Percentiles rank a stretch among this genome's conserved stretches.
phyloP scores from a whole-genome alignment of 2,113 vertebrate genomes.

The Channa maculata region DNA sequence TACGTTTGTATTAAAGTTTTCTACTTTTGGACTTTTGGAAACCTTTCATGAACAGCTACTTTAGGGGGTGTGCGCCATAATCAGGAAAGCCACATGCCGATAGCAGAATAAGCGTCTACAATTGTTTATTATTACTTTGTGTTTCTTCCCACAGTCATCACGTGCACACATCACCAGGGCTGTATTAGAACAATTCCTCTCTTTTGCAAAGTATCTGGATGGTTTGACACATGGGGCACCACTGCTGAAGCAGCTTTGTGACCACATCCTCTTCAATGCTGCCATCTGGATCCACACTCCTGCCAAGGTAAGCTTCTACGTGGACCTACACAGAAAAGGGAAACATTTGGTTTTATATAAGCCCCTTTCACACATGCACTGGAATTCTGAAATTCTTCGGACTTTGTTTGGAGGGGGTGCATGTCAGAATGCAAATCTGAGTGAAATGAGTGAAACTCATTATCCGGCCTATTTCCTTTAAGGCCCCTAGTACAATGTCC shows the following conservation, averaged over 20 bases:
- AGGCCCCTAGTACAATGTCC: no score
- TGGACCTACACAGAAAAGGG: background rate
- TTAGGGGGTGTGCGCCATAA: no score
- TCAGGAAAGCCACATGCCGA: no score
- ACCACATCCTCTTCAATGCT: conserved; percentile 98
- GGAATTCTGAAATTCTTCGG: no score
- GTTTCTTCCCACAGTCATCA: conserved; percentile 86
- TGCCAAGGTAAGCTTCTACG: conserved; percentile 88
- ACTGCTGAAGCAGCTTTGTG: conserved; percentile 96
- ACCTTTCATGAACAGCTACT: no score
- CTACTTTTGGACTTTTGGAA: no score
- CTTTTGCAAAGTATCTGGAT: conserved; percentile 97
- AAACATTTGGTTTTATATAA: background rate
- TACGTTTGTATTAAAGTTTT: no score
- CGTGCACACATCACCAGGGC: conserved; percentile 94
- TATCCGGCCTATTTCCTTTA: no score
- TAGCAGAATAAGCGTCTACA: no score
- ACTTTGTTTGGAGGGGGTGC: no score
- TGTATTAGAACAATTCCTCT: conserved; percentile 97
- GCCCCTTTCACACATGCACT: no score
- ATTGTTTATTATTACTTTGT: conserved; percentile 8
- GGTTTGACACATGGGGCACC: conserved; percentile 94
- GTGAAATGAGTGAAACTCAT: background rate
- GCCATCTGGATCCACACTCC: conserved; percentile 99
- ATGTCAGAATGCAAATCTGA: no score